Base-by-base conservation (phyloP, 2,797 vertebrate genomes). In the Cetoscarus ocellatus region DNA sequence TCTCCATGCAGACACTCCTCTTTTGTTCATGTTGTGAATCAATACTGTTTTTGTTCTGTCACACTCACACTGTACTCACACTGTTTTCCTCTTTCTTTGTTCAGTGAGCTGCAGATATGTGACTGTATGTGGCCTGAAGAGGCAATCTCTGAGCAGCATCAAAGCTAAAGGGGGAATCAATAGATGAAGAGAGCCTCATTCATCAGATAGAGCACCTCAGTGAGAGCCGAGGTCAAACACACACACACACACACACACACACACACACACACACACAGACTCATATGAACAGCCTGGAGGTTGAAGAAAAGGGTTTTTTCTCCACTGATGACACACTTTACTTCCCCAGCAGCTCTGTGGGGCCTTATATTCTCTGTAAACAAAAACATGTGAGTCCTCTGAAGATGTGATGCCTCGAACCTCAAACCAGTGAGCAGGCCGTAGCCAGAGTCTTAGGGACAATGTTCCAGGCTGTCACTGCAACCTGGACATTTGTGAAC, bases 1-100 rank as follows among this genome's bases (percentile, higher is more conserved):
- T 48, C 70, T 61, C 61, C 56, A 63, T 17, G 51, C 66, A 62
- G 18, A 54, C 38, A 43, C 56, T 67, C 7, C 15, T 69, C 70
- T 78, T 77, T 80, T 89, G 76, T 86, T 86, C 65, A 65, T 50
- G 67, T 77, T 54, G 74, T 83, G 80, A 91, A 91, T 90, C 86
- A 91, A 85, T 91, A 80, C 27, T 43, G 52, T 64, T 75, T 27
- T 75, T 64, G 42, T 60, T 79, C 64, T 67, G 50, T 83, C 63
- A 74, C 49, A 67, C 72, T 69, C 45, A 60, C 40, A 45, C 54
- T 40, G 10, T 52, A 50, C 56, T 67, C 52, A 60, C 51, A 53
- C 7, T 51, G 39, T 73, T 64, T 73, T 67, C 34, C 53, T 43
- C 43, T 14, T 44, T 65, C 69, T 81, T 87, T 91, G 74, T 91